phyloP scores from a whole-genome alignment of 1,140 invertebrate species.

The Wiebesia pumilae region DNA sequence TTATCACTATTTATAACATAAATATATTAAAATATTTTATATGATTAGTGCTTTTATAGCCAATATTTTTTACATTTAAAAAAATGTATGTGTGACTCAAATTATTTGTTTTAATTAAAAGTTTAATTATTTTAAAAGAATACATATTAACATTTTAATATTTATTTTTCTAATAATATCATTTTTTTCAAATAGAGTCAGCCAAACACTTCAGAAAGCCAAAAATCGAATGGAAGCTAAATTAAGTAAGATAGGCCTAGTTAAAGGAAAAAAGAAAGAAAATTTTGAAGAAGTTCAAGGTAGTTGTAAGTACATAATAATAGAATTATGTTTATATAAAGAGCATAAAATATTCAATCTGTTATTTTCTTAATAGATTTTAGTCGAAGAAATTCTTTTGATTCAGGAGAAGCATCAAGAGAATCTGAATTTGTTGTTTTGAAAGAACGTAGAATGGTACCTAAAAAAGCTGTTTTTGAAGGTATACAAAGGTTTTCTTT shows the following conservation, averaged over 20 bases:
- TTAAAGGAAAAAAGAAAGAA: constrained; percentile 88
- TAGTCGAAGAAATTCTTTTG: constrained; percentile 87
- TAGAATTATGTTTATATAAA: not conserved
- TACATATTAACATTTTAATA: not conserved
- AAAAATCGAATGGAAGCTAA: constrained; percentile 90
- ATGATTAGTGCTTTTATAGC: no score
- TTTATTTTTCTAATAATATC: not conserved
- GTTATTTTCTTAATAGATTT: constrained; percentile 77
- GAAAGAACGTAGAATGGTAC: constrained; percentile 88
- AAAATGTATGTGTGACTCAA: no score
- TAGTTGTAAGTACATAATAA: constrained; percentile 77
- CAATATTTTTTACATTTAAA: no score
- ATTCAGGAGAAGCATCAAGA: constrained; percentile 84
- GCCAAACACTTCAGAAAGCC: constrained; percentile 84
- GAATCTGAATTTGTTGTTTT: constrained; percentile 91
- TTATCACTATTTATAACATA: no score
- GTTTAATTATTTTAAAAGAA: no score
- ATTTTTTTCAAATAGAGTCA: constrained; percentile 67
- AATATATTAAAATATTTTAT: no score
- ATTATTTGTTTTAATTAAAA: no score
- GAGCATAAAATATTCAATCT: not conserved
- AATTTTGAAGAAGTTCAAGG: constrained; percentile 89
- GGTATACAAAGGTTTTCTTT: constrained; percentile 92
- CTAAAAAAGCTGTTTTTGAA: constrained; percentile 82
- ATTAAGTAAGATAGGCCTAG: constrained; percentile 84